Percentiles rank a stretch among this genome's conserved stretches.
phyloP scores from a whole-genome alignment of 92 coral and sea anemone genomes.

The Hydrozoanthus gracilis region DNA sequence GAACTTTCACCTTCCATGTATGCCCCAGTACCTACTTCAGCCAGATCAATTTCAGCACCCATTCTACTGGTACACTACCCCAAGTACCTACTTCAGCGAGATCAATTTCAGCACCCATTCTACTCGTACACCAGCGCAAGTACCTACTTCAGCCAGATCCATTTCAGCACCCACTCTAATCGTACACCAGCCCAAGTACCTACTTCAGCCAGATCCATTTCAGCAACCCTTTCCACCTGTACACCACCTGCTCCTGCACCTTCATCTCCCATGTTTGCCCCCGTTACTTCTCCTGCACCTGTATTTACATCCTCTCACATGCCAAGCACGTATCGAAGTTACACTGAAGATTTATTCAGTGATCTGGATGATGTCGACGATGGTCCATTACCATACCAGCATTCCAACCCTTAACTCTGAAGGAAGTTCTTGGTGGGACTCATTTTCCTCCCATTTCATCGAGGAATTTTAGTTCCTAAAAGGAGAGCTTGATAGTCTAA shows the following conservation, averaged over 20 bases:
- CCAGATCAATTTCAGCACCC: too few relatives aligned
- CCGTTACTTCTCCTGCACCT: neutral
- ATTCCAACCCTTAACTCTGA: neutral
- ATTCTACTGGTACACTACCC: too few relatives aligned
- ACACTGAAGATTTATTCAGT: neutral
- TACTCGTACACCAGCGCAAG: neutral
- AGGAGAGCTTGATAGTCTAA: constrained; percentile 55
- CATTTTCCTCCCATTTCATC: constrained; percentile 25
- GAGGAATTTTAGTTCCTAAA: constrained; percentile 48
- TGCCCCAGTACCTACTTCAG: too few relatives aligned
- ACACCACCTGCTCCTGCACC: neutral
- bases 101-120: too few relatives aligned
- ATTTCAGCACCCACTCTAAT: neutral
- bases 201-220: neutral
- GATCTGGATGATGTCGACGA: neutral
- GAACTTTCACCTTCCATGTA: too few relatives aligned
- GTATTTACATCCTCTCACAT: neutral
- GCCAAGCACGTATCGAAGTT: neutral
- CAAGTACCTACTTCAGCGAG: too few relatives aligned
- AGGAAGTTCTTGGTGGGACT: neutral
- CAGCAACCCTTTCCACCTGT: neutral
- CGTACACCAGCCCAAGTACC: neutral
- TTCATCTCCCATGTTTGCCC: neutral
- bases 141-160: neutral
- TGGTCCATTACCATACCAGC: neutral